Evolutionary conservation across 2,113 vertebrate genomes (phyloP).

Genomic region (Sprattus sprattus): DNA sequence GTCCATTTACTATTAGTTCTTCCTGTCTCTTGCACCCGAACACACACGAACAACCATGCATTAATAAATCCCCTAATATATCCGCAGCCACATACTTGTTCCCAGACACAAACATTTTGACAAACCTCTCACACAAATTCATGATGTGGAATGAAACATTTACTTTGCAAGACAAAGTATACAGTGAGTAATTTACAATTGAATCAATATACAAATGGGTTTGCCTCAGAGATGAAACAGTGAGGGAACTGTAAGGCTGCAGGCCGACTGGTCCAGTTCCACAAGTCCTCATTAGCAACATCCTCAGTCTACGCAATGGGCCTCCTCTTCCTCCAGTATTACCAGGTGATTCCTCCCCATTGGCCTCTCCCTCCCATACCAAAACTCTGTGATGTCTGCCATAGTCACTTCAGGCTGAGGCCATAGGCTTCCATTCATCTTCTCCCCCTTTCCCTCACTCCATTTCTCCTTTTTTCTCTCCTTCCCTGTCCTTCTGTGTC

Average conservation of each 20-base stretch:
- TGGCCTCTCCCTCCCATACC: background rate
- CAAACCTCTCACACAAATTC: background rate
- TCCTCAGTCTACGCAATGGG: background rate
- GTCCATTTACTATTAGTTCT: background rate
- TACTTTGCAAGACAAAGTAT: background rate
- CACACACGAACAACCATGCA: background rate
- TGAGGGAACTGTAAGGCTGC: background rate
- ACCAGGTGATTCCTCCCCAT: background rate
- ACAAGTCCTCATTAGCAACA: background rate
- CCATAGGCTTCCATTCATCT: background rate
- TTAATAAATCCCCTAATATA: background rate
- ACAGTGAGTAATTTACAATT: background rate
- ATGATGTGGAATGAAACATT: background rate
- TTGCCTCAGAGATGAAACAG: background rate
- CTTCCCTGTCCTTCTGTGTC: background rate
- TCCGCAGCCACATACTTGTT: background rate
- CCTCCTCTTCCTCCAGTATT: constrained; percentile 7
- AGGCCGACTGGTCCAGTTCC: background rate
- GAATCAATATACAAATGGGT: background rate
- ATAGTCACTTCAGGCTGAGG: background rate
- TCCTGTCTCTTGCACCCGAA: background rate
- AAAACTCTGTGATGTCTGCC: background rate
- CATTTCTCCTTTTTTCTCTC: background rate
- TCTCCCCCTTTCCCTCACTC: constrained; percentile 15
- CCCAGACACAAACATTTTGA: background rate